Evolutionary conservation across 2,797 vertebrate genomes (phyloP).

Genomic region (Spheniscus humboldti): DNA sequence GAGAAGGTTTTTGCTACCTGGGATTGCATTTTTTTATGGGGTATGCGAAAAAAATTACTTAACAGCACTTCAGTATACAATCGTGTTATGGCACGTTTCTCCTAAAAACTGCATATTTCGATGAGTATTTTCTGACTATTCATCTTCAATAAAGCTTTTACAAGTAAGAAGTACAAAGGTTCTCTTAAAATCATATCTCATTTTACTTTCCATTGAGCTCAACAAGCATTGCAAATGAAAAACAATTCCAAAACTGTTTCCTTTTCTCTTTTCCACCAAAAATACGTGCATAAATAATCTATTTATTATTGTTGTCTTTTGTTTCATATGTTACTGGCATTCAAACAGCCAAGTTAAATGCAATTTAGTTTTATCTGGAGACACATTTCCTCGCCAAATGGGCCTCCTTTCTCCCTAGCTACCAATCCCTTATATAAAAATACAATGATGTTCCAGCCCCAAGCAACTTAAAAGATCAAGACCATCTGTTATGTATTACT

Average conservation of each 20-base stretch:
- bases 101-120: neutral
- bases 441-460: neutral
- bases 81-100: neutral
- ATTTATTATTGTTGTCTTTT: neutral
- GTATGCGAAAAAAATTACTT: neutral
- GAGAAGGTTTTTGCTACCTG: neutral
- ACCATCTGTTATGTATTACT: neutral
- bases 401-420: neutral
- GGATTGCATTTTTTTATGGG: neutral
- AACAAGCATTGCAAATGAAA: neutral
- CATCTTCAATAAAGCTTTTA: neutral
- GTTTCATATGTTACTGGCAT: neutral
- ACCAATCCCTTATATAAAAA: neutral
- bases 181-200: neutral
- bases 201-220: neutral
- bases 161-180: neutral
- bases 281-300: neutral
- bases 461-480: neutral
- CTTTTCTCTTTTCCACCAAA: neutral
- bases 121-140: neutral
- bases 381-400: neutral
- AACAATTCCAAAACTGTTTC: neutral
- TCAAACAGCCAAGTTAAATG: neutral
- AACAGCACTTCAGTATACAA: neutral
- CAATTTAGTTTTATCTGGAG: neutral